phyloP scores from a whole-genome alignment of 2,888 invertebrate genomes.

The Drosophila kanekoi region DNA sequence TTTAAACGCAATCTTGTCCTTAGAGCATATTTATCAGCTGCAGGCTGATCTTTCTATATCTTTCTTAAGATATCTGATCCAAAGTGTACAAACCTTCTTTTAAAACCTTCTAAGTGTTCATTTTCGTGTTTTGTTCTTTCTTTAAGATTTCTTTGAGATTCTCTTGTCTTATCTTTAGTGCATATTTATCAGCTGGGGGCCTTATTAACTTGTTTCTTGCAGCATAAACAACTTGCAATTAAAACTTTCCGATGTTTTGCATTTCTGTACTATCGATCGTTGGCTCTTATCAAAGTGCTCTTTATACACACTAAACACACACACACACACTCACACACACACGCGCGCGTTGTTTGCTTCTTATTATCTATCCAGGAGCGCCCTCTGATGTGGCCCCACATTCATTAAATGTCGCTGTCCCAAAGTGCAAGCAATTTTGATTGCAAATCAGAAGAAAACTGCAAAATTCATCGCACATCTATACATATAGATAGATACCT shows the following conservation, averaged over 20 bases:
- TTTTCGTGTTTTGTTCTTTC: background rate
- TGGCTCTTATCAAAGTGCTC: conserved; percentile 51
- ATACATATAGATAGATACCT: background rate
- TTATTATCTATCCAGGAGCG: conserved; percentile 46
- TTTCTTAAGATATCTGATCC: too few species aligned
- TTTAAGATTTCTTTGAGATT: too few species aligned
- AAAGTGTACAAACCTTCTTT: too few species aligned
- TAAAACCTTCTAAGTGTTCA: background rate
- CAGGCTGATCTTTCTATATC: background rate
- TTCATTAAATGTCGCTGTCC: conserved; percentile 29
- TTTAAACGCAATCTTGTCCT: background rate
- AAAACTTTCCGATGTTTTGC: conserved; percentile 30
- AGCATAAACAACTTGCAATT: conserved; percentile 58
- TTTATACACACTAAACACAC: conserved; percentile 18
- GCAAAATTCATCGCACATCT: conserved; percentile 4
- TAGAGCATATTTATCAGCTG: conserved; percentile 22
- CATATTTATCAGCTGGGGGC: conserved; percentile 21
- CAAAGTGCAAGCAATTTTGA: conserved; percentile 70
- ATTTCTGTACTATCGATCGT: conserved; percentile 30
- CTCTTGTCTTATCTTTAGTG: background rate
- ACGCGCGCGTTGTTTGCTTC: conserved; percentile 46
- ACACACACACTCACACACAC: too few species aligned
- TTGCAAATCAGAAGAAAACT: conserved; percentile 40
- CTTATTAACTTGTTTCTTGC: conserved; percentile 32
- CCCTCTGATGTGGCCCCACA: conserved; percentile 48